Conservation (phyloP, 2,888 invertebrate genomes). For the Caenorhabditis auriculariae region DNA sequence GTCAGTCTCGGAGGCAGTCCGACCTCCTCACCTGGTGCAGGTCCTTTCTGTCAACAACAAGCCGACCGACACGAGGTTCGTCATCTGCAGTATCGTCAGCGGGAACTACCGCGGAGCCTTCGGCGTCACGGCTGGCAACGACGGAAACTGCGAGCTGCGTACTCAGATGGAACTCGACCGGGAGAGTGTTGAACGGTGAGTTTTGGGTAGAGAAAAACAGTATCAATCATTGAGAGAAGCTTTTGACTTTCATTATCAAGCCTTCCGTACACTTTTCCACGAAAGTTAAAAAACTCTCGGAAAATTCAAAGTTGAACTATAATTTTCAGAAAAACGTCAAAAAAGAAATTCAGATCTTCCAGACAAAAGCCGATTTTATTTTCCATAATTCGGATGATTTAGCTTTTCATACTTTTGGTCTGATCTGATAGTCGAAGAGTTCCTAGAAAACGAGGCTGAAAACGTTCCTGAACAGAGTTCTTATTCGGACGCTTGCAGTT, state of each 20-base stretch:
- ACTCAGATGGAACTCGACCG: conserved; percentile 59
- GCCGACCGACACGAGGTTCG: conserved; percentile 52
- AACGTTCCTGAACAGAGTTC: neutral
- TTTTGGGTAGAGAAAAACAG: neutral
- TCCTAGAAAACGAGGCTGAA: no score
- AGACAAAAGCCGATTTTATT: no score
- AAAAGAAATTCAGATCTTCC: no score
- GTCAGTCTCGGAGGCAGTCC: conserved; percentile 57
- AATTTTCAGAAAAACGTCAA: no score
- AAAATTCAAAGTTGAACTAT: no score
- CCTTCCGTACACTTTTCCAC: no score
- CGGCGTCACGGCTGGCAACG: conserved; percentile 49
- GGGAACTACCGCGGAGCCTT: conserved; percentile 62
- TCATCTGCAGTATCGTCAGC: conserved; percentile 57
- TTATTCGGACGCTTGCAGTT: conserved; percentile 40
- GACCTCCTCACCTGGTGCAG: conserved; percentile 57
- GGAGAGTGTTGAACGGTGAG: conserved; percentile 53
- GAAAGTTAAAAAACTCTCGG: no score
- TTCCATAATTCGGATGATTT: neutral
- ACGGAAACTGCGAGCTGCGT: conserved; percentile 61
- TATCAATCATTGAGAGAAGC: neutral
- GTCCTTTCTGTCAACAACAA: conserved; percentile 58
- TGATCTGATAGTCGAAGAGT: no score
- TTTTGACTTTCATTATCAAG: neutral
- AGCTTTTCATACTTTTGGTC: no score